Evolutionary conservation across 2,888 invertebrate species (phyloP).

Genomic region (Platypus cylindrus): DNA sequence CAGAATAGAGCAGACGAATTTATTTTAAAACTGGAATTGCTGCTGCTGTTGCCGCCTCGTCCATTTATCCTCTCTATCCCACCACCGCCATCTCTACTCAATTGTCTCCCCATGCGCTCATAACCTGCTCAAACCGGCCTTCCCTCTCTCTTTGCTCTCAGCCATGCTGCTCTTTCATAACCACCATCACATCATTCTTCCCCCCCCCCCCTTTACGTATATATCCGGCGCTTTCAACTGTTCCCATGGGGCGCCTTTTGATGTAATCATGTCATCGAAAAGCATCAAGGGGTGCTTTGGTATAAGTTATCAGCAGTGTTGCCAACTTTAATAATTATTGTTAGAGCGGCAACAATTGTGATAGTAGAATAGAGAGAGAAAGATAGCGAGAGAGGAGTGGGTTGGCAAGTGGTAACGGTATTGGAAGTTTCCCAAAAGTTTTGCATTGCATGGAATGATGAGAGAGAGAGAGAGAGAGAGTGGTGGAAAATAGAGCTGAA

Average conservation of each 20-base stretch:
- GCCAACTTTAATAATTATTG: too few relatives aligned
- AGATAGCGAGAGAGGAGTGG: too few relatives aligned
- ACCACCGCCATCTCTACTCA: conserved; percentile 1
- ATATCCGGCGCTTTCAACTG: conserved; percentile 10
- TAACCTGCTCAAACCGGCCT: conserved; percentile 9
- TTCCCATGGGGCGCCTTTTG: conserved; percentile 12
- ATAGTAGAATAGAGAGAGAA: too few relatives aligned
- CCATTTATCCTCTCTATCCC: too few relatives aligned
- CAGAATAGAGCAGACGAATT: not conserved
- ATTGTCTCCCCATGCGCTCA: conserved; percentile 6
- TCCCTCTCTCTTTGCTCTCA: not conserved
- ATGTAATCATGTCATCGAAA: conserved; percentile 14
- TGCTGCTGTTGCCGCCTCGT: not conserved
- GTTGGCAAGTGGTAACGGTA: too few relatives aligned
- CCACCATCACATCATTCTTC: conserved; percentile 4
- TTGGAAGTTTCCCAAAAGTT: too few relatives aligned
- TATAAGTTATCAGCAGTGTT: conserved; percentile 9
- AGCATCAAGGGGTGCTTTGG: conserved; percentile 7
- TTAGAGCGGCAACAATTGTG: too few relatives aligned
- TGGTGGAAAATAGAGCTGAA: too few relatives aligned
- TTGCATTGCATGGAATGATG: too few relatives aligned
- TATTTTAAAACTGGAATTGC: not conserved
- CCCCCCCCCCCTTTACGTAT: conserved; percentile 1
- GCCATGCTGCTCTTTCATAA: conserved; percentile 6
- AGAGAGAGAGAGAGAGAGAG: too few relatives aligned